phyloP scores from a whole-genome alignment of 2,888 invertebrate genomes.

The Onchidella celtica region DNA sequence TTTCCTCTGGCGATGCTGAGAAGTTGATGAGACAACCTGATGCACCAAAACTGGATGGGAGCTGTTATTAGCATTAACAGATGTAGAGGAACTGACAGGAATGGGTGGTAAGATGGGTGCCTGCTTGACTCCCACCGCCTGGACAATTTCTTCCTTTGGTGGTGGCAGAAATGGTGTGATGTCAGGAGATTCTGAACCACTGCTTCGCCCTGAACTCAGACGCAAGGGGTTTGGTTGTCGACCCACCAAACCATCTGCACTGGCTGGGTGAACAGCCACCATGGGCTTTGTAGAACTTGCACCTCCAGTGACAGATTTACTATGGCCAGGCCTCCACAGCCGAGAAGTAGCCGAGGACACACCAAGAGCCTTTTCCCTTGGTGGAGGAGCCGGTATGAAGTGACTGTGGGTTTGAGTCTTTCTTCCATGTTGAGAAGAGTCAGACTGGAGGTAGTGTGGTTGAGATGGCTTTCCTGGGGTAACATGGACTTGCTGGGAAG shows the following conservation, averaged over 20 bases:
- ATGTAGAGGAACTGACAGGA: conserved; percentile 19
- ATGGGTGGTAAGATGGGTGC: conserved; percentile 61
- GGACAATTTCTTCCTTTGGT: conserved; percentile 43
- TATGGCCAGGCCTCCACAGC: conserved; percentile 29
- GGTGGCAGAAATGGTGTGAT: conserved; percentile 64
- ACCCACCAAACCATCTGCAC: conserved; percentile 8
- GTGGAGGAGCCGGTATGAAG: conserved; percentile 29
- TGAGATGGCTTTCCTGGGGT: conserved; percentile 17
- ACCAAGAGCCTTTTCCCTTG: conserved; percentile 23
- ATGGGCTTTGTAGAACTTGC: conserved; percentile 8
- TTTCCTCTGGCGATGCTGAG: conserved; percentile 49
- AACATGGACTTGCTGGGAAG: background rate
- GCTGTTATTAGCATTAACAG: background rate
- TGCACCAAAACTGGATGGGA: conserved; percentile 57
- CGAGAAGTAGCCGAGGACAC: conserved; percentile 27
- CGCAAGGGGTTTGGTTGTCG: conserved; percentile 52
- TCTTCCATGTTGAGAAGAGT: conserved; percentile 57
- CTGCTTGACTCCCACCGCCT: conserved; percentile 46
- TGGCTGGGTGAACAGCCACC: conserved; percentile 24
- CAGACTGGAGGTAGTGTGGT: conserved; percentile 61
- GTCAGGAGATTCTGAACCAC: conserved; percentile 66
- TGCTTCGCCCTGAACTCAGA: conserved; percentile 56
- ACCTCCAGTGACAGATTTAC: background rate
- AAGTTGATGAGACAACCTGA: conserved; percentile 55
- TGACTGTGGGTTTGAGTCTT: conserved; percentile 29